A percentile compares a stretch with the other conserved stretches of the same genome.
Evolutionary conservation across 2,113 vertebrate species (phyloP).

Genomic region (Serinus canaria): DNA sequence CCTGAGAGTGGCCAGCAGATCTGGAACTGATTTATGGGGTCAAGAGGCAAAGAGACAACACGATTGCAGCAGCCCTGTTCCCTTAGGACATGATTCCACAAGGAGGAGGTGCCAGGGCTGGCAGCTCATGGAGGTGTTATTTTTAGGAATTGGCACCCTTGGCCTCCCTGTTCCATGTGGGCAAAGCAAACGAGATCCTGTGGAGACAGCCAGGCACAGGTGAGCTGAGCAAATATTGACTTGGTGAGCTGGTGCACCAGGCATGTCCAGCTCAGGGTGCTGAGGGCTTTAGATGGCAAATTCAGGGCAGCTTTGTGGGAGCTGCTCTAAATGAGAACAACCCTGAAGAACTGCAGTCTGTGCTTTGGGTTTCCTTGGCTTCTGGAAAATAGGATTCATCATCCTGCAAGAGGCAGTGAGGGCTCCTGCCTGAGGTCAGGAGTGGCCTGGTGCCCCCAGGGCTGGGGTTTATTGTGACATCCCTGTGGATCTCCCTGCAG

Average conservation of each 20-base stretch:
- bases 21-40: background rate
- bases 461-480: background rate
- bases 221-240: background rate
- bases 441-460: background rate
- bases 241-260: background rate
- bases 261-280: background rate
- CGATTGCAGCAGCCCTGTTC: background rate
- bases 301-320: background rate
- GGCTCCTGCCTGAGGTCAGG: background rate
- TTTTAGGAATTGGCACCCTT: background rate
- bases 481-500: background rate
- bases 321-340: background rate
- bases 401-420: background rate
- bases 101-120: background rate
- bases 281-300: background rate
- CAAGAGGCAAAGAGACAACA: background rate
- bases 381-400: accelerated
- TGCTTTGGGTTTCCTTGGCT: background rate
- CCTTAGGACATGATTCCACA: background rate
- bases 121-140: background rate
- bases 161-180: background rate
- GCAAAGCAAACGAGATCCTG: background rate
- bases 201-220: background rate
- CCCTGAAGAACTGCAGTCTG: background rate
- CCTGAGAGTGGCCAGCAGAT: background rate